These are phyloP conservation scores for Plagiodera versicolora DNA, from an alignment of 2,888 invertebrate species.

Conservation along the genomic window DNA sequence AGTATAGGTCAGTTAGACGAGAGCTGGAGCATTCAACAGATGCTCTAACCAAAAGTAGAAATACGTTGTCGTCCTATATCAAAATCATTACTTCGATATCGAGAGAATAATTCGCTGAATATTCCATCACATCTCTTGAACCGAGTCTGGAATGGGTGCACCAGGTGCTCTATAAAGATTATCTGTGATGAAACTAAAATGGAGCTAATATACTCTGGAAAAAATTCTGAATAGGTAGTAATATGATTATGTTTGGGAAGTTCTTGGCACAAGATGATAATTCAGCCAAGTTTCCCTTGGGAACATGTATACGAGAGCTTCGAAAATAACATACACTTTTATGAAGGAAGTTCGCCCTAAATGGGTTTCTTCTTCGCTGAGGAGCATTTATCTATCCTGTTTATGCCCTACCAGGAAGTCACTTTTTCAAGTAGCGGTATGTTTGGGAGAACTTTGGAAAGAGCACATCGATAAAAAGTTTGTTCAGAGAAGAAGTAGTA, in stretches of 20 bases:
- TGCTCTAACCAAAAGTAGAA: background rate
- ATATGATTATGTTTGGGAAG: background rate
- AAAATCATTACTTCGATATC: too few species aligned
- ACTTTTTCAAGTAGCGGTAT: background rate
- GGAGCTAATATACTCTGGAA: too few species aligned
- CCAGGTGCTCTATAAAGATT: too few species aligned
- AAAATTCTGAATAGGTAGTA: too few species aligned
- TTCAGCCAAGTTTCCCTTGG: background rate
- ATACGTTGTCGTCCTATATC: too few species aligned
- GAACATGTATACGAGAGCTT: slow-evolving; percentile 6
- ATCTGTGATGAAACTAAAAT: too few species aligned
- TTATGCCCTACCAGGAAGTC: slow-evolving; percentile 11
- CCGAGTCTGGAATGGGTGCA: too few species aligned
- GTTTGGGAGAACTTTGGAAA: too few species aligned
- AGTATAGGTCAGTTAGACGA: background rate
- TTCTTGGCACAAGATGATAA: background rate
- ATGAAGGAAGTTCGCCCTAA: slow-evolving; percentile 7
- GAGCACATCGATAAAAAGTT: too few species aligned
- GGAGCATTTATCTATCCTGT: slow-evolving; percentile 9
- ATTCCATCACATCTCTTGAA: too few species aligned
- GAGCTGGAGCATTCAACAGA: background rate
- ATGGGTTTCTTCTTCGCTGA: slow-evolving; percentile 9
- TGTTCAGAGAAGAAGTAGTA: too few species aligned
- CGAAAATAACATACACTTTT: slow-evolving; percentile 5
- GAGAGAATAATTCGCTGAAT: too few species aligned